Conservation (phyloP, 2,113 vertebrate species). For the Cyprinodon variegatus region DNA sequence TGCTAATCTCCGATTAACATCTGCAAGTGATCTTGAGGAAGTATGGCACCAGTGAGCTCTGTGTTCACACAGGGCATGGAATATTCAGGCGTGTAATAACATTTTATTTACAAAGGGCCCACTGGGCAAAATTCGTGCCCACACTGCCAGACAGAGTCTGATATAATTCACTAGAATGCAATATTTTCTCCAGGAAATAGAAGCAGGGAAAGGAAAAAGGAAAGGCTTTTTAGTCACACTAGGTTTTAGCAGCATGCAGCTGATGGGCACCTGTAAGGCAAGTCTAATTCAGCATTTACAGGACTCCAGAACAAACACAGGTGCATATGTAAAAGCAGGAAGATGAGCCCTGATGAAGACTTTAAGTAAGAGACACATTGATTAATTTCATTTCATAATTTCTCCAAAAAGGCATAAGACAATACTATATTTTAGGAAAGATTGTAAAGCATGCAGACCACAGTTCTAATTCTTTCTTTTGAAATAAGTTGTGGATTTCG, state of each 20-base stretch:
- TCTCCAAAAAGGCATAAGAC: slow-evolving; percentile 22
- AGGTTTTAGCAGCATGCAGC: slow-evolving; percentile 49
- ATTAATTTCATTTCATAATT: slow-evolving; percentile 38
- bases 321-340: slow-evolving; percentile 29
- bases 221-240: slow-evolving; percentile 65
- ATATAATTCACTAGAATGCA: slow-evolving; percentile 68
- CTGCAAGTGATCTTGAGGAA: slow-evolving; percentile 72
- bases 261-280: slow-evolving; percentile 58
- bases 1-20: slow-evolving; percentile 80
- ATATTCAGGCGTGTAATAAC: slow-evolving; percentile 78
- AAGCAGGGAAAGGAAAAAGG: slow-evolving; percentile 42
- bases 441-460: slow-evolving; percentile 61
- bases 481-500: slow-evolving; percentile 70
- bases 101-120: slow-evolving; percentile 80
- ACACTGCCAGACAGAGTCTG: slow-evolving; percentile 62
- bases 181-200: slow-evolving; percentile 61
- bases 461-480: slow-evolving; percentile 56
- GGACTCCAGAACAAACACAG: slow-evolving; percentile 30
- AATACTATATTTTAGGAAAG: slow-evolving; percentile 46
- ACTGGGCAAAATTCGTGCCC: slow-evolving; percentile 71
- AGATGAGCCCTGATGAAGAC: slow-evolving; percentile 43
- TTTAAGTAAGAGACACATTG: slow-evolving; percentile 31
- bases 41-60: slow-evolving; percentile 70
- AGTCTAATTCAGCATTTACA: slow-evolving; percentile 47
- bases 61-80: slow-evolving; percentile 71